Evolutionary conservation across 2,113 vertebrate species (phyloP).

Genomic region (Mystacornis crossleyi): DNA sequence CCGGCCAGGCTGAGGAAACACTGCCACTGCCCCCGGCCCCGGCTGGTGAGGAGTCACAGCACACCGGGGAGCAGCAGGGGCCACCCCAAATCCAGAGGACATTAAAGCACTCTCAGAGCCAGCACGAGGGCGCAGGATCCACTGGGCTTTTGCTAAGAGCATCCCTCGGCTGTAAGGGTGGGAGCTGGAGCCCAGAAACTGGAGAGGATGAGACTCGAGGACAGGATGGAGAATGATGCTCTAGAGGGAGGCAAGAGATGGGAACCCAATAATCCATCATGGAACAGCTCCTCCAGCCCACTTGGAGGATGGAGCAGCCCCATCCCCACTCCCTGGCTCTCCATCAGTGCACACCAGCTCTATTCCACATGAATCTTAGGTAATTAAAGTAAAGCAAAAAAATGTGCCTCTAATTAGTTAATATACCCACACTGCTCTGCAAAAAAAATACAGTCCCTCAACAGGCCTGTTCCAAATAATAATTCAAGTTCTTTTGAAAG

Average conservation of each 20-base stretch:
- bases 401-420: conserved; percentile 9
- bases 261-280: background rate
- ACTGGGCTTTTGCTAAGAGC: background rate
- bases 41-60: background rate
- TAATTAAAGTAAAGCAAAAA: background rate
- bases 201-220: background rate
- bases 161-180: background rate
- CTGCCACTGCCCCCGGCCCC: background rate
- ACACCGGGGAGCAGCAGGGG: background rate
- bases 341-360: background rate
- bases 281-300: background rate
- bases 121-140: background rate
- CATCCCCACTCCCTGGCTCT: background rate
- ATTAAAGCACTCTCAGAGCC: background rate
- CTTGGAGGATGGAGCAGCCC: background rate
- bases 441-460: conserved; percentile 8
- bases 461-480: conserved; percentile 62
- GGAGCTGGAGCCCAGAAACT: background rate
- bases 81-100: fast-evolving
- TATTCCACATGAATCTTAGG: background rate
- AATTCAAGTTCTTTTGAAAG: conserved; percentile 57
- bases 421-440: background rate
- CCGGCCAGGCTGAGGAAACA: background rate
- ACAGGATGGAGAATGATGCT: background rate
- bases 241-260: background rate